Evolutionary conservation across 1,140 invertebrate genomes (phyloP).

Genomic region (Zaprionus kolodkinae): DNA sequence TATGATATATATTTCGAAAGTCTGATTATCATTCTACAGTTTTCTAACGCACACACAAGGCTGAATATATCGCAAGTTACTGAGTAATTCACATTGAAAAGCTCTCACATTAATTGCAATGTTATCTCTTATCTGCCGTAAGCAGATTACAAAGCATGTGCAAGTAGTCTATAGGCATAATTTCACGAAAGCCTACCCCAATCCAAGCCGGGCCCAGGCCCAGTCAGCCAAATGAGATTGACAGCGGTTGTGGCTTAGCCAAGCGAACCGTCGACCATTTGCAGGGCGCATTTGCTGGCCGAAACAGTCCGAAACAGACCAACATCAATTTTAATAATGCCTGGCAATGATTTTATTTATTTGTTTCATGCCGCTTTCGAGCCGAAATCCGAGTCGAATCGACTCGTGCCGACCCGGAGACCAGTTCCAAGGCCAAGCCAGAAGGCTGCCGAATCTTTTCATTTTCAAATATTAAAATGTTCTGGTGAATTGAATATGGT

Average conservation of each 20-base stretch:
- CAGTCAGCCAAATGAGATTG: conserved; percentile 54
- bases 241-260: conserved; percentile 63
- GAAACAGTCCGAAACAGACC: conserved; percentile 27
- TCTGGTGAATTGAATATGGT: conserved; percentile 27
- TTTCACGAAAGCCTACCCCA: conserved; percentile 23
- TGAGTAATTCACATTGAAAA: conserved; percentile 37
- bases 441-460: conserved; percentile 36
- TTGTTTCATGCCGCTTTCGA: conserved; percentile 19
- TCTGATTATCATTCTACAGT: neutral
- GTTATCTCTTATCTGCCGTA: conserved; percentile 56
- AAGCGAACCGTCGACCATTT: conserved; percentile 38
- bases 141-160: conserved; percentile 48
- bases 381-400: conserved; percentile 2
- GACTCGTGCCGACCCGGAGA: too few species aligned
- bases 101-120: conserved; percentile 78
- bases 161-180: conserved; percentile 28
- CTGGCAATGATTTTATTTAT: conserved; percentile 46
- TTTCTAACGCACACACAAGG: neutral
- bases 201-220: conserved; percentile 13
- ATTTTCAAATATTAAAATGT: conserved; percentile 63
- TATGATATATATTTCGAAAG: neutral
- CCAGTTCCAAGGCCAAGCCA: conserved; percentile 16
- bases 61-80: neutral
- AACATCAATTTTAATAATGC: conserved; percentile 71
- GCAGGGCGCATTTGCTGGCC: conserved; percentile 18